Conservation (phyloP, 2,797 vertebrate genomes). For the Scolopax rusticola region DNA sequence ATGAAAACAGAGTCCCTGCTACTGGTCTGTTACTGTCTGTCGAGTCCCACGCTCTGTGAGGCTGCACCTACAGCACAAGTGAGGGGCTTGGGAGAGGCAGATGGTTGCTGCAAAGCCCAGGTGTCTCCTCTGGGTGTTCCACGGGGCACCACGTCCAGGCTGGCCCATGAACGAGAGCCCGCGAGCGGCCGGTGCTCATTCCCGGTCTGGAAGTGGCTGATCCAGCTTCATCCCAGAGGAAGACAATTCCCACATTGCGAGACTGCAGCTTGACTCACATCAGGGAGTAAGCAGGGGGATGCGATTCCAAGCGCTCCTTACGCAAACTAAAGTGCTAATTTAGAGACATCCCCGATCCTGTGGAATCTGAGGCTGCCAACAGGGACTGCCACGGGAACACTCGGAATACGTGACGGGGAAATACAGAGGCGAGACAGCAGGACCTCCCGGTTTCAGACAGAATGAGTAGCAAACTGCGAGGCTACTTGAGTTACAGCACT, state of each 20-base stretch:
- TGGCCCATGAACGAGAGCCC: background rate
- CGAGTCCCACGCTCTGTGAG: fast-evolving
- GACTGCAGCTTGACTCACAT: background rate
- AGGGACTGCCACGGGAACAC: background rate
- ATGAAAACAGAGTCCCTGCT: fast-evolving
- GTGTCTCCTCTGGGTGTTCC: background rate
- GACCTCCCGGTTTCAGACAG: background rate
- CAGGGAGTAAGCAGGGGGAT: background rate
- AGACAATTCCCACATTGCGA: background rate
- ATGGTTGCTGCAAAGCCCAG: background rate
- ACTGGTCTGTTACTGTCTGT: background rate
- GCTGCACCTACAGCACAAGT: background rate
- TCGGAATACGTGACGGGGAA: fast-evolving
- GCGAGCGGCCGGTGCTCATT: fast-evolving
- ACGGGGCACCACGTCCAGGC: background rate
- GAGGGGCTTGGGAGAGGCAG: background rate
- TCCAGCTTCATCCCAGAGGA: too few species aligned
- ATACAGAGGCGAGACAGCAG: background rate
- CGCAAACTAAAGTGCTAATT: background rate
- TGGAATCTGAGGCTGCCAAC: background rate
- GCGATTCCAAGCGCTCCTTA: background rate
- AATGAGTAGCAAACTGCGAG: background rate
- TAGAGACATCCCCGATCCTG: background rate
- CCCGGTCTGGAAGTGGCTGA: background rate
- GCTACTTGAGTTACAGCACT: background rate